Evolutionary conservation across 2,888 invertebrate genomes (phyloP).

Genomic region (Calliopum simillimum): DNA sequence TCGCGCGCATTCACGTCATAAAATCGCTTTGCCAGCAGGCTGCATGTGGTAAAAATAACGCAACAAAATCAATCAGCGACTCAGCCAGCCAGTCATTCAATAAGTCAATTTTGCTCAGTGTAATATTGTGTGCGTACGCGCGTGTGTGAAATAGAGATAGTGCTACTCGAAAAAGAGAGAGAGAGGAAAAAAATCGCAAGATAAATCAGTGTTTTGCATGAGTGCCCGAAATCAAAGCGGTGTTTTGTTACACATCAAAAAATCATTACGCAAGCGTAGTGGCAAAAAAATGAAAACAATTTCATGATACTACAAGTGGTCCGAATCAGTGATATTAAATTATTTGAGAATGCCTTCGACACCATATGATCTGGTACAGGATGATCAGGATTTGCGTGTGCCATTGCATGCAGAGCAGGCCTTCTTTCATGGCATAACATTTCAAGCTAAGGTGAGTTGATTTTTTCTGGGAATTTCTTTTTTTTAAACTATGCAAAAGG

Average conservation of each 20-base stretch:
- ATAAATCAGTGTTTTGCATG: slow-evolving; percentile 57
- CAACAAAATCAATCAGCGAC: neutral
- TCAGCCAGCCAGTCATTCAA: neutral
- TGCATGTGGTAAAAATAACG: neutral
- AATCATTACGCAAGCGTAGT: slow-evolving; percentile 66
- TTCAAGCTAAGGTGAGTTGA: slow-evolving; percentile 93
- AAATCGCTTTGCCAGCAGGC: neutral
- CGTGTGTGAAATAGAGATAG: neutral
- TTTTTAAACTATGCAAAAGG: too few relatives aligned
- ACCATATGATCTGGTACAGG: slow-evolving; percentile 93
- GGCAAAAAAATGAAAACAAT: slow-evolving; percentile 67
- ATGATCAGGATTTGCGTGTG: slow-evolving; percentile 95
- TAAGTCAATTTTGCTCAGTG: neutral
- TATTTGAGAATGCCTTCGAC: slow-evolving; percentile 84
- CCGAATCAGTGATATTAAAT: slow-evolving; percentile 68
- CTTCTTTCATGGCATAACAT: slow-evolving; percentile 92
- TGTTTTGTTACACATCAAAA: slow-evolving; percentile 64
- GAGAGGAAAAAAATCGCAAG: neutral
- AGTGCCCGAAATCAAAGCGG: slow-evolving; percentile 59
- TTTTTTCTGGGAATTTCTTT: neutral
- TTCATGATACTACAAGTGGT: slow-evolving; percentile 68
- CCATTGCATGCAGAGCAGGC: slow-evolving; percentile 98
- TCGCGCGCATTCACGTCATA: neutral
- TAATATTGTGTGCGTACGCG: neutral
- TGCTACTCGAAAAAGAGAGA: neutral